A percentile compares a stretch with the other conserved stretches of the same genome.
phyloP scores from a whole-genome alignment of 2,113 vertebrate genomes.

The Caracal caracal region DNA sequence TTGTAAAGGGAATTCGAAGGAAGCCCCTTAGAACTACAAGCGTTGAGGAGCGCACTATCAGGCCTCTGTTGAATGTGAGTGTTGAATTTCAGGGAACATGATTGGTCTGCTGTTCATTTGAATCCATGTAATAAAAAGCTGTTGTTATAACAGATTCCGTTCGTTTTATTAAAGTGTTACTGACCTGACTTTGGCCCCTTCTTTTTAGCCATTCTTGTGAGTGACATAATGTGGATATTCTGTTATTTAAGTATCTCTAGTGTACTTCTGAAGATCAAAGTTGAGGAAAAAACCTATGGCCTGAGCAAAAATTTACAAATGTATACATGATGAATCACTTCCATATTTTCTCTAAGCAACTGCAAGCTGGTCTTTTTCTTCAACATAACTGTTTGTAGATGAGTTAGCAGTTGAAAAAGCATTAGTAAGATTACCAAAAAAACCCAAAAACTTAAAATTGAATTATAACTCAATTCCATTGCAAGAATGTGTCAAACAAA shows the following conservation, averaged over 20 bases:
- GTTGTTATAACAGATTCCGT: slow-evolving; percentile 54
- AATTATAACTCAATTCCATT: not conserved
- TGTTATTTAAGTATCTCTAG: not conserved
- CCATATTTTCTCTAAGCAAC: not conserved
- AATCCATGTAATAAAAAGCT: slow-evolving; percentile 71
- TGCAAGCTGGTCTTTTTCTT: not conserved
- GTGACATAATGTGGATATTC: not conserved
- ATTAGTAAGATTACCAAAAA: not conserved
- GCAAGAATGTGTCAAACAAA: slow-evolving; percentile 8
- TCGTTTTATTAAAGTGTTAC: slow-evolving; percentile 61
- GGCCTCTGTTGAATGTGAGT: slow-evolving; percentile 35
- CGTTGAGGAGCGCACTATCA: not conserved
- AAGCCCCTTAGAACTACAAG: slow-evolving; percentile 24
- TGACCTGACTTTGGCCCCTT: not conserved
- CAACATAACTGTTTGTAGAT: not conserved
- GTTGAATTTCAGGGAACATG: slow-evolving; percentile 42
- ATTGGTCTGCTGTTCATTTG: slow-evolving; percentile 41
- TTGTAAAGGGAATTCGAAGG: slow-evolving; percentile 26
- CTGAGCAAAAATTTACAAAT: not conserved
- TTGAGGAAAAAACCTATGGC: not conserved
- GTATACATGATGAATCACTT: not conserved
- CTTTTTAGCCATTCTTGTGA: not conserved
- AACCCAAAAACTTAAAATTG: not conserved
- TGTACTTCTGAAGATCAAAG: slow-evolving; percentile 13
- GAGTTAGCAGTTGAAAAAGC: slow-evolving; percentile 7